Evolutionary conservation across 2,888 invertebrate species (phyloP), one percentile per base, ranked within the genome.

Genomic region (Ophioninae sp.): DNA sequence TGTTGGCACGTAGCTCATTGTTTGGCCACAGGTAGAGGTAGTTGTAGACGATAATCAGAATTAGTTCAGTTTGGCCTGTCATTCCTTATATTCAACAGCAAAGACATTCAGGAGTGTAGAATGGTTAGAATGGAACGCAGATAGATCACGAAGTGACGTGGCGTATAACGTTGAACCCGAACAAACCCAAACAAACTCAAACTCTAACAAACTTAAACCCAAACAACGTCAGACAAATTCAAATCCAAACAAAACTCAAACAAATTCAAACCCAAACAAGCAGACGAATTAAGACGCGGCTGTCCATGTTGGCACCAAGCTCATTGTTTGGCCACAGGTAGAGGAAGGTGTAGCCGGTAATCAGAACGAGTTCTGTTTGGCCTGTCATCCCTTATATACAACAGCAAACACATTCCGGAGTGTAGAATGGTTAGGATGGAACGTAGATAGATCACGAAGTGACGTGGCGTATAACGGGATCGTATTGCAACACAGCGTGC

Each of bases 141-240:
- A 89, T 89, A 87, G 84, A 87, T 89, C 89, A 88, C 87, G 23
- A 79, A 84, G 85, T 85, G 88, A 88, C 88, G 85, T 72, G 84
- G 84, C 86, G 85, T 88, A 88, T 88, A 88, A 88, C 88, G 83
- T n/a, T n/a, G n/a, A n/a, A n/a, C n/a, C n/a, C n/a, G n/a, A n/a
- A n/a, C n/a, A n/a, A n/a, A n/a, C n/a, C n/a, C n/a, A n/a, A n/a
- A n/a, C n/a, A n/a, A n/a, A n/a, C n/a, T n/a, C n/a, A n/a, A n/a
- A n/a, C n/a, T n/a, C n/a, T n/a, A n/a, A n/a, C n/a, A n/a, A n/a
- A n/a, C n/a, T n/a, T n/a, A n/a, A n/a, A n/a, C n/a, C n/a, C n/a
- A n/a, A n/a, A n/a, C n/a, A n/a, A n/a, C n/a, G n/a, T n/a, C n/a
- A n/a, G n/a, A n/a, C n/a, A n/a, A n/a, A n/a, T n/a, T n/a, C n/a